Evolutionary conservation across 2,113 vertebrate genomes (phyloP).

Genomic region (Thinocorus orbignyianus): DNA sequence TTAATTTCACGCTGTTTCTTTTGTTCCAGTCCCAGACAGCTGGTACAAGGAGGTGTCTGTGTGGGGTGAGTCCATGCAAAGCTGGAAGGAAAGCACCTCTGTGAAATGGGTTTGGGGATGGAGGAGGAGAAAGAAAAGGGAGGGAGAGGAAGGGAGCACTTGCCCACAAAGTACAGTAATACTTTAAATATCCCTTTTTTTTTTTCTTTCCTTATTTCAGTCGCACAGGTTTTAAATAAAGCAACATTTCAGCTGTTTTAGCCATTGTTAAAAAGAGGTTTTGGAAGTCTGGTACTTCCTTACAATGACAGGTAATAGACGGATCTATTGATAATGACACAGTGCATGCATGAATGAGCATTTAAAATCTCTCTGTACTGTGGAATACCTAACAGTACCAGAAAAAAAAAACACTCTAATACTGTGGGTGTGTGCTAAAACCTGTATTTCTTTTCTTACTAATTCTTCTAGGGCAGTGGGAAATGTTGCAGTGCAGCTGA

Average conservation of each 20-base stretch:
- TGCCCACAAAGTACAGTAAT: not conserved
- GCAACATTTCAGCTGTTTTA: not conserved
- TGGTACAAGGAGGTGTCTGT: rapidly evolving
- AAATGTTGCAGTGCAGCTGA: not conserved
- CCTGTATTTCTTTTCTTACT: not conserved
- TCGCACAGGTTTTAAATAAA: not conserved
- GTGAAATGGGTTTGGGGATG: not conserved
- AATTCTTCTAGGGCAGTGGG: not conserved
- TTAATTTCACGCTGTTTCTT: rapidly evolving
- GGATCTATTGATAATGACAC: not conserved
- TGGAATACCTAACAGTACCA: not conserved
- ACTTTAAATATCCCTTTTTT: not conserved
- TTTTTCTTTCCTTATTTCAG: not conserved
- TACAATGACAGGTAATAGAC: not conserved
- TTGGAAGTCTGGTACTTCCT: not conserved
- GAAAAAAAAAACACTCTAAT: not conserved
- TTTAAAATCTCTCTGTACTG: not conserved
- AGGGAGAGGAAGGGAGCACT: not conserved
- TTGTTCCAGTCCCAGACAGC: not conserved
- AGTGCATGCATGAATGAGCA: not conserved
- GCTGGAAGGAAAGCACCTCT: not conserved
- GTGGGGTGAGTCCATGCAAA: not conserved
- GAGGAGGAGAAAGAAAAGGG: not conserved
- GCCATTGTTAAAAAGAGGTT: not conserved
- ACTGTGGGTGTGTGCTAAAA: not conserved